Evolutionary conservation across 1,140 invertebrate species (phyloP).

Genomic region (Macrobrachium nipponense): DNA sequence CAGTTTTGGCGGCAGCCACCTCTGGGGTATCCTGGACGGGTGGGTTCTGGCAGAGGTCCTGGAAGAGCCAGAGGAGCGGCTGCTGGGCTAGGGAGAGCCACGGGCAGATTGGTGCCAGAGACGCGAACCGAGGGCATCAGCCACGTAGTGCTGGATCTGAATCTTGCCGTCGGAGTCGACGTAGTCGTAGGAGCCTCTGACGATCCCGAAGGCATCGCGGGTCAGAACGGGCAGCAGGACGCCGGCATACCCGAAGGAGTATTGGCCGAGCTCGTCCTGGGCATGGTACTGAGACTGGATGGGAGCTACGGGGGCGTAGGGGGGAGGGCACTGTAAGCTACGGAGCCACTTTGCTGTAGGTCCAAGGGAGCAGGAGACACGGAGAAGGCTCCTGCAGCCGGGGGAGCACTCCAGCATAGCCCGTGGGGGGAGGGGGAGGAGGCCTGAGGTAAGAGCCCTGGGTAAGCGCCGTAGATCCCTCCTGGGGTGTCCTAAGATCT

Average conservation of each 20-base stretch:
- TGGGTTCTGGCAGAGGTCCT: constrained; percentile 16
- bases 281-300: constrained; percentile 45
- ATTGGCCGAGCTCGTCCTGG: constrained; percentile 55
- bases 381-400: no score
- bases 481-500: no score
- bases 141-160: constrained; percentile 51
- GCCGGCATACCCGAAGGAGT: constrained; percentile 45
- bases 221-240: constrained; percentile 25
- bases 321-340: constrained; percentile 1
- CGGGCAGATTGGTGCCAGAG: constrained; percentile 75
- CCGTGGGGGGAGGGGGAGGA: no score
- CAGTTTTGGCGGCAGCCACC: constrained; percentile 42
- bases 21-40: constrained; percentile 53
- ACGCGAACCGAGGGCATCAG: constrained; percentile 72
- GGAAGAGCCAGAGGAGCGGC: constrained; percentile 15
- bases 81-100: constrained; percentile 46
- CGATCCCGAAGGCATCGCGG: constrained; percentile 37
- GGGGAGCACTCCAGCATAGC: no score
- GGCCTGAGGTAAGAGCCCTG: no score
- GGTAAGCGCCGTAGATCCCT: no score
- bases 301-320: constrained; percentile 13
- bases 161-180: constrained; percentile 45
- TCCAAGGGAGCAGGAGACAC: no score
- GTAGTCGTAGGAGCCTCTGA: constrained; percentile 44
- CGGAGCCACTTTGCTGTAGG: no score